A percentile compares a stretch with the other conserved stretches of the same genome.
These are phyloP conservation scores for Melanotus villosus DNA, from an alignment of 2,888 invertebrate genomes.

Conservation along the genomic window DNA sequence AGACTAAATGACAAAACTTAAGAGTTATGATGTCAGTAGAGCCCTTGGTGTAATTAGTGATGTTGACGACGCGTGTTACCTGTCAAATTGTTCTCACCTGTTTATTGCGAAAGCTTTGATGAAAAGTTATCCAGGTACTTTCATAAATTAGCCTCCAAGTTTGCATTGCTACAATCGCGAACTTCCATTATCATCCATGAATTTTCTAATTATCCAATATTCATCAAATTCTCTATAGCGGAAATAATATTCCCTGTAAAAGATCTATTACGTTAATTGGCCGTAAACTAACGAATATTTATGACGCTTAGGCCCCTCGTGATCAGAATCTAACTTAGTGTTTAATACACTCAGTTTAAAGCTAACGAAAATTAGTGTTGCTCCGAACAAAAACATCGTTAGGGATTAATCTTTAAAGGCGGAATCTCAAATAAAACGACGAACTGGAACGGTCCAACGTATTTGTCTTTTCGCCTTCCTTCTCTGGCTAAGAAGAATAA, in stretches of 20 bases:
- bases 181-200: not conserved
- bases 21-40: conserved; percentile 35
- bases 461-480: too few species aligned
- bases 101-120: conserved; percentile 34
- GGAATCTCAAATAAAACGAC: too few species aligned
- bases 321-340: not conserved
- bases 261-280: conserved; percentile 12
- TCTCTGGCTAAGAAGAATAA: too few species aligned
- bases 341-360: not conserved
- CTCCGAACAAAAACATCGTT: too few species aligned
- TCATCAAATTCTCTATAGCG: not conserved
- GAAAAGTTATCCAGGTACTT: conserved; percentile 20
- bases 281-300: conserved; percentile 15
- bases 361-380: too few species aligned
- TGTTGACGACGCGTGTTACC: conserved; percentile 39
- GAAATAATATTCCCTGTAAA: not conserved
- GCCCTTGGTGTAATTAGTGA: conserved; percentile 41
- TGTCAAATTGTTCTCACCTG: conserved; percentile 47
- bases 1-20: conserved; percentile 46
- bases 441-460: too few species aligned
- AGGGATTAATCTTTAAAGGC: too few species aligned
- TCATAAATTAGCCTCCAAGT: conserved; percentile 2
- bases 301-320: not conserved
- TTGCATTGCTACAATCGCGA: not conserved
- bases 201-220: not conserved